phyloP scores from a whole-genome alignment of 2,113 vertebrate species.

The Heterotilapia buettikoferi region DNA sequence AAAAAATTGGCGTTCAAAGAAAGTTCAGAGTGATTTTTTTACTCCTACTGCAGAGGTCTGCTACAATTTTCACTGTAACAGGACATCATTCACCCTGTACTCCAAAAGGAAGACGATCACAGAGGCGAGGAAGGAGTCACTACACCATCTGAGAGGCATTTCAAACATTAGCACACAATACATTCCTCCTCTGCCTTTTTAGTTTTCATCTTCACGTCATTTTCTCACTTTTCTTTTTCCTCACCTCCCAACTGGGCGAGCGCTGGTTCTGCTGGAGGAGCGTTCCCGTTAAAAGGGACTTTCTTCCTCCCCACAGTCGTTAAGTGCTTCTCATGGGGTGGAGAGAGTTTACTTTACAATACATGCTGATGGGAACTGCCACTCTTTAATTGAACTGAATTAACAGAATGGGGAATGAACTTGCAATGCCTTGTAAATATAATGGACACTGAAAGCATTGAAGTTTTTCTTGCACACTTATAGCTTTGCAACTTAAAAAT shows the following conservation, averaged over 20 bases:
- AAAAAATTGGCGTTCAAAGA: background rate
- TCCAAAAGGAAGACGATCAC: background rate
- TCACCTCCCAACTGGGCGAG: background rate
- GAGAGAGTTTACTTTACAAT: fast-evolving
- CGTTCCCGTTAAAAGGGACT: background rate
- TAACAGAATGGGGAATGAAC: background rate
- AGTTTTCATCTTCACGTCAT: background rate
- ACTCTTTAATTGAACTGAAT: background rate
- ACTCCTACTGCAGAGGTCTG: background rate
- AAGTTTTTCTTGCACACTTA: background rate
- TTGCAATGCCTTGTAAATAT: background rate
- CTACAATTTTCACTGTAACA: background rate
- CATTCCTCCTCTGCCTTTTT: background rate
- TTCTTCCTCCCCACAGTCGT: background rate
- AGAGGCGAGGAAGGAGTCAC: background rate
- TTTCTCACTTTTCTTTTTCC: background rate
- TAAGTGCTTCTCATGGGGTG: background rate
- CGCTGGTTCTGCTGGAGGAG: background rate
- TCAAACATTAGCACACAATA: background rate
- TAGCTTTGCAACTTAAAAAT: background rate
- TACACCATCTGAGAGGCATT: background rate
- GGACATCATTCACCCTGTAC: background rate
- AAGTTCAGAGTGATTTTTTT: background rate
- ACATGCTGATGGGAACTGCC: background rate
- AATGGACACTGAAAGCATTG: background rate